Base-by-base conservation (phyloP, 1,140 invertebrate species). In the Chionoecetes opilio region DNA sequence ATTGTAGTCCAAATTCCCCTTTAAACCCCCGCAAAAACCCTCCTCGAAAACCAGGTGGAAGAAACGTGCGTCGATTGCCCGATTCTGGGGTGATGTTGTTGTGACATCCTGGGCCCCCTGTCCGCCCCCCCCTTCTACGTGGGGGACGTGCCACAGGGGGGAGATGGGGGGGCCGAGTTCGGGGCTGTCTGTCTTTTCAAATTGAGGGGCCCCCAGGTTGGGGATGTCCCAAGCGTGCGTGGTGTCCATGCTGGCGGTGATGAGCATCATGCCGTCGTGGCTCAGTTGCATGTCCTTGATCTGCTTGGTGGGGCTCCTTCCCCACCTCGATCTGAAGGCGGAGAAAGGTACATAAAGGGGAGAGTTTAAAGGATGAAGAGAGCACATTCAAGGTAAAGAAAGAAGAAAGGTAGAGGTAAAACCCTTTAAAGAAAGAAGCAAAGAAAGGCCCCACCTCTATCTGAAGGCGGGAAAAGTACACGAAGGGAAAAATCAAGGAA, bases 1-100 rank as follows among this genome's bases (percentile, higher is more conserved):
- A 97, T 99, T 99, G 96, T 99, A 99, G 99, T 96, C 99, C 99
- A n/a, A 99, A 99, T 97, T 99, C 99, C 89, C 99, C 99, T 97
- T 99, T 99, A 0, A 99, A n/a, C 98, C 92, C 99, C 97, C 0
- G 98, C 99, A 97, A 99, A 99, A 97, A n/a, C 99, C 99, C 97
- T 99, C 99, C 97, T 99, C 99, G 97, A 99, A 99, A n/a, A 99
- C 98, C 85, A 99, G 97, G 97, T 99, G 99, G 98, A 99, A 99
- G 97, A 99, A 99, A 86, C 99, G 98, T 3, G 99, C 99, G 97
- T 99, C 99, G 97, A 99, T 97, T 99, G 99, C 37, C 99, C 99
- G 93, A 99, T 98, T 96, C 99, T 98, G 0, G 99, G 98, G 0
- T n/a, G 99, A 99, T 0, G 99, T 99, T 8, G 99, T 99, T 53